A percentile compares a stretch with the other conserved stretches of the same genome.
Conservation (phyloP, 2,888 invertebrate species). For the Apodemia arnacis region DNA sequence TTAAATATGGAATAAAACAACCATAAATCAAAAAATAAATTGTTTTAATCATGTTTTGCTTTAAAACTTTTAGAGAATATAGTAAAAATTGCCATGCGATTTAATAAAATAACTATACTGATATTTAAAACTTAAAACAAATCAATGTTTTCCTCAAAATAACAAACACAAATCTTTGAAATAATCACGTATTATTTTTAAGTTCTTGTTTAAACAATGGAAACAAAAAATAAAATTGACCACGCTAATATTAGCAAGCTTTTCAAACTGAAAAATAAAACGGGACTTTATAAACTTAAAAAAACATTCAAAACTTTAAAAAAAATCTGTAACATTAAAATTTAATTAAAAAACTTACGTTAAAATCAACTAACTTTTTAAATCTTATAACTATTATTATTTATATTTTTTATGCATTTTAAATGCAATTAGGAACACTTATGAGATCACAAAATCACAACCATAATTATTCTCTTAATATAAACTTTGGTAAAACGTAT, state of each 20-base stretch:
- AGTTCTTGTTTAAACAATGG: conserved; percentile 1
- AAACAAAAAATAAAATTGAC: conserved; percentile 12
- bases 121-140: background rate
- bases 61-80: conserved; percentile 22
- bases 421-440: too few relatives aligned
- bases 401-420: too few relatives aligned
- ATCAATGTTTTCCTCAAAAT: conserved; percentile 7
- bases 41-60: background rate
- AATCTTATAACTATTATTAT: conserved; percentile 3
- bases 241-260: conserved; percentile 7
- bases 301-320: background rate
- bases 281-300: background rate
- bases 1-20: conserved; percentile 22
- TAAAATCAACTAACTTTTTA: background rate
- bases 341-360: background rate
- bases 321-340: background rate
- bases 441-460: too few relatives aligned
- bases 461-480: background rate
- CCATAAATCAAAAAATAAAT: conserved; percentile 15
- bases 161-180: background rate
- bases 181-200: conserved; percentile 7
- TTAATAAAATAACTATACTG: conserved; percentile 6
- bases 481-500: background rate
- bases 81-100: conserved; percentile 8
- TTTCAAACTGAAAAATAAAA: conserved; percentile 14